Evolutionary conservation across 2,797 vertebrate genomes (phyloP), one percentile per base, ranked within the genome.

Genomic region (Mareca penelope): DNA sequence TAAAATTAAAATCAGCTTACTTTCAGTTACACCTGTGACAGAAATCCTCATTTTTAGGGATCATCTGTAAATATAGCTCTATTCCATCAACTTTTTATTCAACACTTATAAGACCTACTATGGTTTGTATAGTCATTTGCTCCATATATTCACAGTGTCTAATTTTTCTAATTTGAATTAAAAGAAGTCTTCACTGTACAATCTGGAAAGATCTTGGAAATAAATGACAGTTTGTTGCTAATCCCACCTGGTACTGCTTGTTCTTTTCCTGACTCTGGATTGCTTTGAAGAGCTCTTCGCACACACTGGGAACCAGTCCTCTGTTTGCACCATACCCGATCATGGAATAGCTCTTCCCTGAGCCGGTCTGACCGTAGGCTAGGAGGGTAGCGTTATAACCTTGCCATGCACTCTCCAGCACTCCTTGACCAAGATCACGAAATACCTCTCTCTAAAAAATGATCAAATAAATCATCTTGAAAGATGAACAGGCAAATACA

Each of bases 291-390:
- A 99, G 98, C 17, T 98, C 97, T 39, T 98, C 93, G 42, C 98
- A 98, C 33, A 98, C 97, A 82, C 98, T 97, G 50, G 98, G 98
- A 70, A 98, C 98, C 67, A 98, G 97, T 28, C 98, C 98, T 94
- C 98, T 98, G 95, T 99, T 98, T 5, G 98, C 96, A 12, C 98
- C 98, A 7, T 98, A 98, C 24, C 98, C 98, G 15, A 98, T 96
- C 98, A 98, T 98, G 0, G 97, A 98, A 95, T 98, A 99, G 93
- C 98, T 99, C 96, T 99, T 99, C 61, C 98, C 98, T 4, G 98
- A 99, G 57, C 98, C 98, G 0, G 98, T 98, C 96, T 99, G 98
- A 21, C 98, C 98, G 0, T 98, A 98, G 4, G 98, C 98, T 87
- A 99, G 70, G 82, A 99, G 97, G 0, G 98, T 98, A 69, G 98